Conservation (phyloP, 2,113 vertebrate species). For the Hypocryptadius cinnamomeus region DNA sequence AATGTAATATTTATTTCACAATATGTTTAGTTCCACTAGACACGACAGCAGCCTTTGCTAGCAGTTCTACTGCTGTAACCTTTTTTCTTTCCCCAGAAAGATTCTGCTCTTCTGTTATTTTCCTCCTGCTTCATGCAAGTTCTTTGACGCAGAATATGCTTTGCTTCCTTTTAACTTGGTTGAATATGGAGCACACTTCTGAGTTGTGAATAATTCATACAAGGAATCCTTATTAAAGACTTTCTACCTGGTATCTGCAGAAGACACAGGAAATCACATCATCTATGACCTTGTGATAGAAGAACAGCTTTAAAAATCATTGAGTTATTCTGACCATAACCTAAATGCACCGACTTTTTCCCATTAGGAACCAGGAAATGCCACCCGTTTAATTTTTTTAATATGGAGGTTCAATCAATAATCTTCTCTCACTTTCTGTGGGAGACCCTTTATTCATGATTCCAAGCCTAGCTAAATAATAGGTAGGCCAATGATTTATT, state of each 20-base stretch:
- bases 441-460: constrained; percentile 50
- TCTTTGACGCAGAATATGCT: background rate
- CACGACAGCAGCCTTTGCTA: background rate
- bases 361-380: constrained; percentile 12
- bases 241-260: background rate
- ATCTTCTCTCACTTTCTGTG: constrained; percentile 3
- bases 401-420: constrained; percentile 34
- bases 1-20: background rate
- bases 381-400: constrained; percentile 30
- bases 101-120: background rate
- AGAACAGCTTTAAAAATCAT: constrained; percentile 6
- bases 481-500: constrained; percentile 74
- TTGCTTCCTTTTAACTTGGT: background rate
- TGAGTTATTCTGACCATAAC: constrained; percentile 31
- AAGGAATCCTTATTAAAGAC: background rate
- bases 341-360: constrained; percentile 6
- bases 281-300: background rate
- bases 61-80: background rate
- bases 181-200: background rate
- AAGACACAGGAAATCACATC: background rate
- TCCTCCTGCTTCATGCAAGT: background rate
- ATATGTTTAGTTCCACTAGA: background rate
- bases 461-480: constrained; percentile 65
- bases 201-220: constrained; percentile 3
- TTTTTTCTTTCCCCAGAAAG: background rate